Evolutionary conservation across 2,888 invertebrate species (phyloP).

Genomic region (Agrotis puta): DNA sequence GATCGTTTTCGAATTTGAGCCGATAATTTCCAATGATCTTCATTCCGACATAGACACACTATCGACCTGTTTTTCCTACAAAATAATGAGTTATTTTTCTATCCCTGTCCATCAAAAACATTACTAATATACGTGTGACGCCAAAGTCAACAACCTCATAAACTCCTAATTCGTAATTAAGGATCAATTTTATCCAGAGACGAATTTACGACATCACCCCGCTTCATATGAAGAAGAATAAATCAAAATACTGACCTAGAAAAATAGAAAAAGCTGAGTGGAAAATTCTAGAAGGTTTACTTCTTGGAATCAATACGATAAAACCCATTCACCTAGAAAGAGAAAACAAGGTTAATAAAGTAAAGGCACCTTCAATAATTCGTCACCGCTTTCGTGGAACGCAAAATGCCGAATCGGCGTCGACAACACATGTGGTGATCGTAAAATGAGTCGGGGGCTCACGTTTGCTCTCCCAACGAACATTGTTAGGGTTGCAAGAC

Average conservation of each 20-base stretch:
- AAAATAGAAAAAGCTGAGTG: constrained; percentile 60
- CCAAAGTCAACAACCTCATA: constrained; percentile 58
- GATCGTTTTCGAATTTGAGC: background rate
- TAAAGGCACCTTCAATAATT: constrained; percentile 71
- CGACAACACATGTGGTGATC: constrained; percentile 70
- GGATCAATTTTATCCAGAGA: constrained; percentile 55
- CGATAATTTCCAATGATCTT: no score
- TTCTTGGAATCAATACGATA: constrained; percentile 51
- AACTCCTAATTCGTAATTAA: constrained; percentile 60
- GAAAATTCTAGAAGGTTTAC: constrained; percentile 39
- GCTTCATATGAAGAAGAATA: constrained; percentile 56
- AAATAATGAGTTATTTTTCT: constrained; percentile 23
- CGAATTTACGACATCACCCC: constrained; percentile 60
- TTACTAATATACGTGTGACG: constrained; percentile 43
- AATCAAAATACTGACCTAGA: constrained; percentile 61
- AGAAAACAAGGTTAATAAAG: constrained; percentile 68
- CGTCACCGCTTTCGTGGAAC: constrained; percentile 59
- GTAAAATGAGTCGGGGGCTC: constrained; percentile 67
- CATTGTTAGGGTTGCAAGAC: constrained; percentile 58
- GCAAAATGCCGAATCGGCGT: constrained; percentile 65
- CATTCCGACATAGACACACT: background rate
- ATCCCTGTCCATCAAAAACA: constrained; percentile 25
- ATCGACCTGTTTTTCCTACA: constrained; percentile 28
- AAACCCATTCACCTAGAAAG: constrained; percentile 58
- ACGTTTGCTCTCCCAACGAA: constrained; percentile 56